phyloP scores from a whole-genome alignment of 1,140 invertebrate genomes.

The Pseudachorutes palmiensis region DNA sequence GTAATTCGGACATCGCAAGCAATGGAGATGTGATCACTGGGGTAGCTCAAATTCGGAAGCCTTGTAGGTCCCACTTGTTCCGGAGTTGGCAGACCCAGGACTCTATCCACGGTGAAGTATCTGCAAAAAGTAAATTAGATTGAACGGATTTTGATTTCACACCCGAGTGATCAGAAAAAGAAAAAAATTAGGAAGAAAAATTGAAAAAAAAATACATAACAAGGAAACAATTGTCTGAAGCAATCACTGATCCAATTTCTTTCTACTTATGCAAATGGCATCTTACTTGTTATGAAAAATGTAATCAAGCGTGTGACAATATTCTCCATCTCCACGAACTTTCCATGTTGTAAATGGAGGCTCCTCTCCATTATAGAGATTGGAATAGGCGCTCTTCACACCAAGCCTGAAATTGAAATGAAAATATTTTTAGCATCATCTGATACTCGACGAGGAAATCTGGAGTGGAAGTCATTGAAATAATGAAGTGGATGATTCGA shows the following conservation, averaged over 20 bases:
- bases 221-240: no score
- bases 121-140: constrained; percentile 15
- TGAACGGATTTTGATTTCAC: no score
- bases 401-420: constrained; percentile 26
- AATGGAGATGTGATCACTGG: constrained; percentile 71
- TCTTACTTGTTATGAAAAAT: constrained; percentile 58
- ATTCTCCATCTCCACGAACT: constrained; percentile 59
- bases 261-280: no score
- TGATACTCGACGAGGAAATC: no score
- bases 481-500: no score
- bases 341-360: constrained; percentile 73
- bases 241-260: no score
- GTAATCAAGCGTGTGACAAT: constrained; percentile 69
- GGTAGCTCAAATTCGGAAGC: constrained; percentile 60
- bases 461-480: no score
- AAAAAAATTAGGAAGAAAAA: no score
- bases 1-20: constrained; percentile 54
- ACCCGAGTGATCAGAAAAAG: no score
- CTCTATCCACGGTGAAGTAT: constrained; percentile 50
- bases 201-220: no score
- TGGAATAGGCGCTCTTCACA: constrained; percentile 43
- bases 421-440: no score
- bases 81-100: constrained; percentile 57
- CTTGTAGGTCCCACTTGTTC: constrained; percentile 59
- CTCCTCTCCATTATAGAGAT: constrained; percentile 44